phyloP scores from a whole-genome alignment of 2,888 invertebrate species.

The Calliphora vomitoria region DNA sequence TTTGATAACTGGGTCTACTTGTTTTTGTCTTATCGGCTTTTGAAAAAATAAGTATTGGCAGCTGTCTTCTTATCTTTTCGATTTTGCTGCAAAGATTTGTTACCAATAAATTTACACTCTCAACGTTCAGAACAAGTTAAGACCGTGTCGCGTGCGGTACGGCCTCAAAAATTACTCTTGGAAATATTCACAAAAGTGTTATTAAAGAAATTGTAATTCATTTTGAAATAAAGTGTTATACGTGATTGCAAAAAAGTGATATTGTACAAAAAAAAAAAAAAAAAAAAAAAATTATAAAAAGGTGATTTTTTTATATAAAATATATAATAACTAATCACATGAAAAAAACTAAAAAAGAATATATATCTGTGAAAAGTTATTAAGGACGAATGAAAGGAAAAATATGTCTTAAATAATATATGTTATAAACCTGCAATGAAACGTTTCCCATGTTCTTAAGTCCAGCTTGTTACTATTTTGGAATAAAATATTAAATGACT shows the following conservation, averaged over 20 bases:
- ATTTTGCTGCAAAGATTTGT: conserved; percentile 11
- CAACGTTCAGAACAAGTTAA: conserved; percentile 48
- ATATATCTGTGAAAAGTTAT: no score
- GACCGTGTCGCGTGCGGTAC: conserved; percentile 42
- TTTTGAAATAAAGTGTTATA: no score
- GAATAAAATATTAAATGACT: no score
- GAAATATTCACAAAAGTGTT: not conserved
- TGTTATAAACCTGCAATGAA: no score
- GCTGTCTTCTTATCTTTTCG: conserved; percentile 38
- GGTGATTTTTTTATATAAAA: no score
- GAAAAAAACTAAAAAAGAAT: no score
- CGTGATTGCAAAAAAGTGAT: not conserved
- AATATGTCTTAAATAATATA: no score
- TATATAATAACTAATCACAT: no score
- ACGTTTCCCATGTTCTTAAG: no score
- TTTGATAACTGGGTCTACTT: not conserved
- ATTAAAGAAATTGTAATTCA: not conserved
- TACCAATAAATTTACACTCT: conserved; percentile 14
- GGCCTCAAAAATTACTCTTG: not conserved
- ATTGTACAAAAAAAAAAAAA: not conserved
- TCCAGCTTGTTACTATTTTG: no score
- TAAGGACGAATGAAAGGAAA: no score
- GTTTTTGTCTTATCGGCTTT: not conserved
- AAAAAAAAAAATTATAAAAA: not conserved
- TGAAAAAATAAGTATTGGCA: conserved; percentile 30